Percentiles rank a stretch among this genome's conserved stretches.
phyloP scores from a whole-genome alignment of 2,888 invertebrate species.

The Idaea biselata region DNA sequence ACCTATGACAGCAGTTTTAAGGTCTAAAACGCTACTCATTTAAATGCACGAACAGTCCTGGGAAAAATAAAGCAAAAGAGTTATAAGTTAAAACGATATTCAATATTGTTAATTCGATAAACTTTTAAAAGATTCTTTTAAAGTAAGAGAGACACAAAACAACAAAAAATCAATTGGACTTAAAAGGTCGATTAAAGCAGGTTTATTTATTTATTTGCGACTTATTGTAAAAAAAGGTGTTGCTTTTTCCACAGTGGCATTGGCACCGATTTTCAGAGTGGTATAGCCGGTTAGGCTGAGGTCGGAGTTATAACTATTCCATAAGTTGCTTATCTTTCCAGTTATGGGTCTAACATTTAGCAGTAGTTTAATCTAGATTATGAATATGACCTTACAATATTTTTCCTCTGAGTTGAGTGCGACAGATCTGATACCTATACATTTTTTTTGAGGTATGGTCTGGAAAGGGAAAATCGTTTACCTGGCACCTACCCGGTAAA shows the following conservation, averaged over 20 bases:
- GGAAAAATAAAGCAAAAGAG: not conserved
- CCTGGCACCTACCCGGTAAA: too few relatives aligned
- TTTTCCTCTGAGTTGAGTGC: not conserved
- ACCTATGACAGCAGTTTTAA: too few relatives aligned
- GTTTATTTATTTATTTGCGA: conserved; percentile 26
- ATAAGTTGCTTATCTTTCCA: conserved; percentile 16
- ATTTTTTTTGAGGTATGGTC: not conserved
- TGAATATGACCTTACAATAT: not conserved
- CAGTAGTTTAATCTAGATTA: conserved; percentile 1
- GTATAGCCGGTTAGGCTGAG: conserved; percentile 40
- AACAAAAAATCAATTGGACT: conserved; percentile 5
- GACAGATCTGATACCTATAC: not conserved
- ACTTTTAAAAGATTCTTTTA: not conserved
- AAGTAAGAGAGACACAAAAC: not conserved
- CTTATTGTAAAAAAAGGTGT: conserved; percentile 12
- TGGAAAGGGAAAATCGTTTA: too few relatives aligned
- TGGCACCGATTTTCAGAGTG: conserved; percentile 50
- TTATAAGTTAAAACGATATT: not conserved
- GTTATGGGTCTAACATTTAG: conserved; percentile 7
- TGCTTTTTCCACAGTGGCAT: conserved; percentile 35
- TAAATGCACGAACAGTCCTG: too few relatives aligned
- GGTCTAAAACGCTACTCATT: too few relatives aligned
- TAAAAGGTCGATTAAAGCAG: conserved; percentile 20
- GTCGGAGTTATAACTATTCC: conserved; percentile 42
- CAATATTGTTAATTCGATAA: not conserved